Percentiles rank a stretch among this genome's conserved stretches.
Evolutionary conservation across 2,797 vertebrate genomes (phyloP).

Genomic region (Gallinago nigripennis): DNA sequence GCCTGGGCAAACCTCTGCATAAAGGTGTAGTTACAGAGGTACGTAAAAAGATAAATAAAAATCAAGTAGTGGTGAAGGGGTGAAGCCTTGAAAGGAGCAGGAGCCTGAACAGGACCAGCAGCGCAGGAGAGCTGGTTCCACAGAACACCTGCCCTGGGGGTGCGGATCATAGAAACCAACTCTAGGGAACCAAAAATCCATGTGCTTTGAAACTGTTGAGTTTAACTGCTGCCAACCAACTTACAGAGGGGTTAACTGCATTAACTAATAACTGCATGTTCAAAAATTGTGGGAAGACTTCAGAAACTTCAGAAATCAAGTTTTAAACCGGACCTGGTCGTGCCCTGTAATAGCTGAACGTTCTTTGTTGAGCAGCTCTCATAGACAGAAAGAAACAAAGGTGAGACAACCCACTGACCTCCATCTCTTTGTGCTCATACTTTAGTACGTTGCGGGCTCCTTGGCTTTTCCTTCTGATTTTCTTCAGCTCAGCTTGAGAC

Average conservation of each 20-base stretch:
- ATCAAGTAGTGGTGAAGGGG: not conserved
- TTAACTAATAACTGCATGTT: not conserved
- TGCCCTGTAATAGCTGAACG: not conserved
- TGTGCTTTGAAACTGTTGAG: not conserved
- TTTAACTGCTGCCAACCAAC: not conserved
- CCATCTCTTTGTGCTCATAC: constrained; percentile 90
- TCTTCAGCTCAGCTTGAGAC: constrained; percentile 93
- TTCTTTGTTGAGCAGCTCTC: not conserved
- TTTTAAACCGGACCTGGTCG: not conserved
- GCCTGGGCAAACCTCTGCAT: not conserved
- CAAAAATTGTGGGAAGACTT: not conserved
- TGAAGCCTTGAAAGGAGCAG: not conserved
- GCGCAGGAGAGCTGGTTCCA: not conserved
- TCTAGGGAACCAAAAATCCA: not conserved
- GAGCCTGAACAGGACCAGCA: not conserved
- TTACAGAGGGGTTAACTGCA: not conserved
- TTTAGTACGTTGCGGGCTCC: constrained; percentile 86
- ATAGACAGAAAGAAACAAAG: not conserved
- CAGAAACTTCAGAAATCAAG: not conserved
- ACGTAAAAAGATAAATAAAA: not conserved
- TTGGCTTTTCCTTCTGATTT: constrained; percentile 93
- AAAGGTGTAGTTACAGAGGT: not conserved
- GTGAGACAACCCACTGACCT: constrained; percentile 80
- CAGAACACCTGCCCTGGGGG: not conserved
- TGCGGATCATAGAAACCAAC: not conserved